These are phyloP conservation scores for Rhagoletis zephyria DNA, from an alignment of 1,140 invertebrate species.

Conservation along the genomic window DNA sequence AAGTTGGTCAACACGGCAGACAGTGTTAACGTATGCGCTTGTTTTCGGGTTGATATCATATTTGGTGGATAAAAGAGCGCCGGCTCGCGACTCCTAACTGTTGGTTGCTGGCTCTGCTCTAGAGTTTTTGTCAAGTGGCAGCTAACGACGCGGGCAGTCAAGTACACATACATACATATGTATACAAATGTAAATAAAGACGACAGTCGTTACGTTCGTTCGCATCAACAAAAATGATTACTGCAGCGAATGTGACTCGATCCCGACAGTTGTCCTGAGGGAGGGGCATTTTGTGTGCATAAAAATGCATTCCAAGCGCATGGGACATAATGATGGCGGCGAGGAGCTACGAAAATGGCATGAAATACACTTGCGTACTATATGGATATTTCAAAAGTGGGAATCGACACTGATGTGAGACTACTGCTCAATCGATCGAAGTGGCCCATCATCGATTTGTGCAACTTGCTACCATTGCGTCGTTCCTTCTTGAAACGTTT, in stretches of 20 bases:
- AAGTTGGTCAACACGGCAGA: neutral
- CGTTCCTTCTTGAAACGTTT: neutral
- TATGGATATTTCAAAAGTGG: neutral
- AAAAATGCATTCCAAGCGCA: constrained; percentile 32
- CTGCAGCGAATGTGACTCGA: constrained; percentile 19
- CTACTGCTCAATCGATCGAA: constrained; percentile 2
- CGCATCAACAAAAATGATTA: constrained; percentile 16
- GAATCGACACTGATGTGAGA: constrained; percentile 14
- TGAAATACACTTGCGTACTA: neutral
- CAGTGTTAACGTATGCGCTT: constrained; percentile 19
- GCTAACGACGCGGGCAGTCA: neutral
- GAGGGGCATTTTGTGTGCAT: constrained; percentile 20
- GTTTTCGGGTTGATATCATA: constrained; percentile 69
- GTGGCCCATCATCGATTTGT: neutral
- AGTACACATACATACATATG: neutral
- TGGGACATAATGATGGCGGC: constrained; percentile 32
- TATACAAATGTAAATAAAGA: neutral
- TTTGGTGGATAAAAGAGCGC: constrained; percentile 71
- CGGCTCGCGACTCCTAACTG: constrained; percentile 54
- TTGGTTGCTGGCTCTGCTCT: neutral
- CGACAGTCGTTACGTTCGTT: constrained; percentile 4
- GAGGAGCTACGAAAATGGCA: constrained; percentile 3
- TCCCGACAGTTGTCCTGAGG: constrained; percentile 21
- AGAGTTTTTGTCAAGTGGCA: neutral
- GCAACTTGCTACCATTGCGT: neutral